A percentile compares a stretch with the other conserved stretches of the same genome.
Conservation (phyloP, 35 echinoderm and acorn worm species). For the Strongylocentrotus purpuratus region DNA sequence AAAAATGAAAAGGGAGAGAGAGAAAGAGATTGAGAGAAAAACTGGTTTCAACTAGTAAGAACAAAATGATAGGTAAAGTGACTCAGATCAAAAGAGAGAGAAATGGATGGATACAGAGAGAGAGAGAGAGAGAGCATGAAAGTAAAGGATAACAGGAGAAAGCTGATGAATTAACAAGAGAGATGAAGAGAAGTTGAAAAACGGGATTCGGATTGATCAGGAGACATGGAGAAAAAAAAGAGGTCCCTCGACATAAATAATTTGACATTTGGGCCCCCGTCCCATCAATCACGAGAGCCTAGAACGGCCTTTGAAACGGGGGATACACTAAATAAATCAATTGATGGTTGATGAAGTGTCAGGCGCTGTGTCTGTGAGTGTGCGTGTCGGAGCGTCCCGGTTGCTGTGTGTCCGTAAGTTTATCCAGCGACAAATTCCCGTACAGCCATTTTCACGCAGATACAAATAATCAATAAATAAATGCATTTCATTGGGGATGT, state of each 20-base stretch:
- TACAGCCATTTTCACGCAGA: neutral
- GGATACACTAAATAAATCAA: conserved; percentile 1
- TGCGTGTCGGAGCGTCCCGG: neutral
- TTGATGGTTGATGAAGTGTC: neutral
- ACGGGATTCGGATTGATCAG: neutral
- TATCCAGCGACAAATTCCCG: neutral
- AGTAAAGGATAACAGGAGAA: no score
- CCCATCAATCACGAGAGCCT: neutral
- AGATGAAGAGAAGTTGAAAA: neutral
- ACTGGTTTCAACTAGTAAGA: no score
- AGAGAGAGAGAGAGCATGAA: neutral
- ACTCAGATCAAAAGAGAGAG: no score
- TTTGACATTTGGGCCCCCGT: neutral
- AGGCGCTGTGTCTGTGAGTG: neutral
- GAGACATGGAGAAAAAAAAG: neutral
- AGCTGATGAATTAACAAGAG: neutral
- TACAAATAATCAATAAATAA: neutral
- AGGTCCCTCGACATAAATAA: neutral
- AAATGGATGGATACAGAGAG: neutral
- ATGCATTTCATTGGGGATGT: no score
- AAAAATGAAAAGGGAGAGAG: no score
- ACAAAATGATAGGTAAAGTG: no score
- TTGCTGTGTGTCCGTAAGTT: neutral
- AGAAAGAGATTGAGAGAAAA: no score
- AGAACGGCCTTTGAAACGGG: neutral